Conservation (phyloP, 92 coral and sea anemone species). For the Paramuricea clavata region DNA sequence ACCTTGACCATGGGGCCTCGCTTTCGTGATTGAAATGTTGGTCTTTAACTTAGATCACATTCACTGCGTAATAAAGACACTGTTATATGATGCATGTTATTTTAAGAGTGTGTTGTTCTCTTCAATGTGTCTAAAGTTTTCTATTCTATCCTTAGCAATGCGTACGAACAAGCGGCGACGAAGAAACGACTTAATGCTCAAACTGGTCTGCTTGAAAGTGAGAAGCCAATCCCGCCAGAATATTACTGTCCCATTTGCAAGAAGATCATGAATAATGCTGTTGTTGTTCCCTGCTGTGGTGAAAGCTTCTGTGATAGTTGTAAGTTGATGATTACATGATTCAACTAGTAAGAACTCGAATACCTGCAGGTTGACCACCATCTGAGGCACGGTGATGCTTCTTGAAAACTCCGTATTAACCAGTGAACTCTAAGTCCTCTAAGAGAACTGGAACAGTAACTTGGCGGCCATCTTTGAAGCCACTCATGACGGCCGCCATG, state of each 20-base stretch:
- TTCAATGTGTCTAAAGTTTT: too few relatives aligned
- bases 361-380: neutral
- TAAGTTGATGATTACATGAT: slow-evolving; percentile 61
- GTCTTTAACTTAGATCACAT: too few relatives aligned
- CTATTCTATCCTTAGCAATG: neutral
- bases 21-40: too few relatives aligned
- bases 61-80: too few relatives aligned
- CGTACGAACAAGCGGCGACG: slow-evolving; percentile 40
- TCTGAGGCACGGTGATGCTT: neutral
- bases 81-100: too few relatives aligned
- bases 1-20: too few relatives aligned
- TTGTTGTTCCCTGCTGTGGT: slow-evolving; percentile 98
- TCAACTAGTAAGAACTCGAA: neutral
- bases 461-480: too few relatives aligned
- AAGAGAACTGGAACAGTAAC: too few relatives aligned
- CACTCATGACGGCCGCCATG: too few relatives aligned
- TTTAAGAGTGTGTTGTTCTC: too few relatives aligned
- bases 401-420: neutral
- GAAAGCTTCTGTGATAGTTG: slow-evolving; percentile 99
- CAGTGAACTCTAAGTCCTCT: too few relatives aligned
- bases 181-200: slow-evolving; percentile 8
- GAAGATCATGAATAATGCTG: slow-evolving; percentile 91
- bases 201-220: neutral
- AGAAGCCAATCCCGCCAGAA: slow-evolving; percentile 78
- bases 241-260: slow-evolving; percentile 88